phyloP scores from a whole-genome alignment of 2,888 invertebrate species.

The Stenotaenia linearis region DNA sequence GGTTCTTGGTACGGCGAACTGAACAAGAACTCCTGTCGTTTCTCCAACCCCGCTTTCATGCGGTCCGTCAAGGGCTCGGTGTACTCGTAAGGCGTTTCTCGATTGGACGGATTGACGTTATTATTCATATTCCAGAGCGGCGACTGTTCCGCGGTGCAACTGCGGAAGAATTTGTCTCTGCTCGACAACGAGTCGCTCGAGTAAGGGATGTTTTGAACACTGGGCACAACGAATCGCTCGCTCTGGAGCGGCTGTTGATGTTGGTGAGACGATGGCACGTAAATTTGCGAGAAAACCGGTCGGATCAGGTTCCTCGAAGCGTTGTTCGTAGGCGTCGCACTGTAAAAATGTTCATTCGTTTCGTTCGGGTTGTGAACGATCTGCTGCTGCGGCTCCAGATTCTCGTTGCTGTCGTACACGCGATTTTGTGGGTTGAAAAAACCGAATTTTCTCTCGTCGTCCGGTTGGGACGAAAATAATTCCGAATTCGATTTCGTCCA shows the following conservation, averaged over 20 bases:
- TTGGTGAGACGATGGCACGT: not conserved
- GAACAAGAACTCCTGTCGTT: slow-evolving; percentile 77
- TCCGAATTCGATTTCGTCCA: not conserved
- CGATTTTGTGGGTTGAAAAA: not conserved
- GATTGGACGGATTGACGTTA: no score
- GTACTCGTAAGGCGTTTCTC: not conserved
- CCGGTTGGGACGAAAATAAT: not conserved
- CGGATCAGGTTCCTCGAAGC: not conserved
- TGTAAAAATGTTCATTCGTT: not conserved
- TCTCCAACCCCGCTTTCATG: slow-evolving; percentile 74
- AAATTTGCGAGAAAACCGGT: not conserved
- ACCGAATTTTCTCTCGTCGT: not conserved
- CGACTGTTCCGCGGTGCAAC: not conserved
- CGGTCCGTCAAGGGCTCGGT: slow-evolving; percentile 41
- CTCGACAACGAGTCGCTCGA: not conserved
- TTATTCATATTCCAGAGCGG: not conserved
- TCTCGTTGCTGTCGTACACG: not conserved
- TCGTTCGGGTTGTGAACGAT: not conserved
- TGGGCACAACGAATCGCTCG: not conserved
- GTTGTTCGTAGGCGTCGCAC: not conserved
- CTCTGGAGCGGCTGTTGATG: not conserved
- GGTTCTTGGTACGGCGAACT: not conserved
- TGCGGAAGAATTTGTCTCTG: not conserved
- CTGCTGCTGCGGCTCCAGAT: not conserved
- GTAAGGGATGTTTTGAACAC: not conserved